Base-by-base conservation (phyloP, 2,113 vertebrate genomes). In the Dromaius novaehollandiae region DNA sequence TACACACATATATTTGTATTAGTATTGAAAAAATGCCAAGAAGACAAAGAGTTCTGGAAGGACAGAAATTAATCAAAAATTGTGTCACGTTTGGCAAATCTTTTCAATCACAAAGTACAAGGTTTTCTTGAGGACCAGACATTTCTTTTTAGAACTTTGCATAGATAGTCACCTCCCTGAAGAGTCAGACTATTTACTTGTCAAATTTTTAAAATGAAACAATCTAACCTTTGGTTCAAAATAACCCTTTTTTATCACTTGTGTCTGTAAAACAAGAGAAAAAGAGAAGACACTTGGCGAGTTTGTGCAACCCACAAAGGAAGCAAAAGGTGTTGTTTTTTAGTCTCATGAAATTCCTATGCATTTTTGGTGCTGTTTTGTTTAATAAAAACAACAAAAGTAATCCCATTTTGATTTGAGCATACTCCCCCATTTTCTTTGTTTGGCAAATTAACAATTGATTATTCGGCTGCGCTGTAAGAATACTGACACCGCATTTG, bases 81-180 rank as follows among this genome's bases (percentile, higher is more conserved):
- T 0, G 0, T 26, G 6, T 26, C 53, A 15, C 11, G 9, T n/a
- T 55, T 90, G 58, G n/a, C 0, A 16, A 69, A 86, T 26, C 20
- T 66, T 94, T 84, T 36, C 64, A 78, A 40, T 2, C 36, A 58
- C 36, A 64, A 84, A 66, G 65, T 63, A 38, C 0, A 2, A 48
- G 28, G 30, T 65, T 86, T 88, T 71, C 81, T 20, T 63, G 1
- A 69, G 73, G n/a, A 26, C 34, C 21, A 50, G 10, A 16, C 5
- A 20, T 25, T 78, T 76, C 30, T 70, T 16, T 21, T 63, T 17
- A 30, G 22, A 30, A 7, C 5, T n/a, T 19, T 76, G 51, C 50
- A 21, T 13, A 58, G 30, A 44, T 7, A 82, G 61, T 53, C 50
- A 44, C 34, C n/a, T 70, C 56, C 68, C 64, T 51, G 28, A 74